Evolutionary conservation across 2,888 invertebrate genomes (phyloP).

Genomic region (Drosophila kokeensis): DNA sequence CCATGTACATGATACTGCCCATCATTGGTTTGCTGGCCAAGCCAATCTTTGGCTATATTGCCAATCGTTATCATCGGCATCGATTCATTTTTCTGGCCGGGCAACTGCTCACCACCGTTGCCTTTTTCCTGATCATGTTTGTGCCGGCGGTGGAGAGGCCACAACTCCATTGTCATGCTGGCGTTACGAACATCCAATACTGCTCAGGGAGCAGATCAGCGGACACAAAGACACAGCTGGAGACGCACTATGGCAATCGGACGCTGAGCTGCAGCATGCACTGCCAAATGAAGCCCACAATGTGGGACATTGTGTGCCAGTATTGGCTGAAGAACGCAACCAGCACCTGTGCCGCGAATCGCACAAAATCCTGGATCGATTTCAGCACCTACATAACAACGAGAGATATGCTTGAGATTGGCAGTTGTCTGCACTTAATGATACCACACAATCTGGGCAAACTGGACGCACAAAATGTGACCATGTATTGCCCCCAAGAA

Average conservation of each 20-base stretch:
- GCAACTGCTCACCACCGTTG: slow-evolving; percentile 89
- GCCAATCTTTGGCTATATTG: slow-evolving; percentile 92
- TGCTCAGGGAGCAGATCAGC: slow-evolving; percentile 86
- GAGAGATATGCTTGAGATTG: not conserved
- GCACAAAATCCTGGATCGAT: not conserved
- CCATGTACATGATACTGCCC: slow-evolving; percentile 91
- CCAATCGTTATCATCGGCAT: slow-evolving; percentile 88
- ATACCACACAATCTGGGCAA: slow-evolving; percentile 84
- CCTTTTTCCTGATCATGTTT: slow-evolving; percentile 90
- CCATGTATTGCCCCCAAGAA: slow-evolving; percentile 78
- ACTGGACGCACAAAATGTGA: slow-evolving; percentile 85
- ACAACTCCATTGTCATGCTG: slow-evolving; percentile 88
- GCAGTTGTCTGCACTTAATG: slow-evolving; percentile 85
- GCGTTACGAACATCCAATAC: slow-evolving; percentile 87
- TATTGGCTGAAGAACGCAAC: slow-evolving; percentile 87
- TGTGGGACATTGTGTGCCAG: slow-evolving; percentile 88
- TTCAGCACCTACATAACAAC: not conserved
- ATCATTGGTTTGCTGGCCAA: slow-evolving; percentile 92
- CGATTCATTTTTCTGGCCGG: slow-evolving; percentile 89
- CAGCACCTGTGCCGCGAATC: slow-evolving; percentile 80
- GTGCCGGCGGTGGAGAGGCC: slow-evolving; percentile 88
- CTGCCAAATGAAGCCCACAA: slow-evolving; percentile 86
- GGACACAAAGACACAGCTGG: slow-evolving; percentile 85
- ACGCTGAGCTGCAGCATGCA: slow-evolving; percentile 86
- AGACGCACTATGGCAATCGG: slow-evolving; percentile 81